Evolutionary conservation across 2,113 vertebrate genomes (phyloP), one percentile per base, ranked within the genome.

Genomic region (Nesoenas mayeri): DNA sequence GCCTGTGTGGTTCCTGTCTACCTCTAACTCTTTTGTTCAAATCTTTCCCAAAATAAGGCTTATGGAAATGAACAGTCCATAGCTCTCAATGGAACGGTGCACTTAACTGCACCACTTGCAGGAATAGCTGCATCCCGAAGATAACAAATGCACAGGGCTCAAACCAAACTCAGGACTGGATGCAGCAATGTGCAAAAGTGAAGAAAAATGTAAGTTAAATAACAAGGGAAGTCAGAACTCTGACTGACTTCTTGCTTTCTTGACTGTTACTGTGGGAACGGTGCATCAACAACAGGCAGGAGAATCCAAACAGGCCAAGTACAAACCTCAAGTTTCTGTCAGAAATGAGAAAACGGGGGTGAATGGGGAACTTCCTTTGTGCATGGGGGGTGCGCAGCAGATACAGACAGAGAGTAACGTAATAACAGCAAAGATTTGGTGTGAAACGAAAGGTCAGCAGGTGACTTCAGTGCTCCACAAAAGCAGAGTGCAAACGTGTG

Each of bases 91-190:
- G 67, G 34, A 75, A 79, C 10, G 8, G 12, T 54, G 44, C 13
- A 40, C 20, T 74, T 65, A 12, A 4, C 28, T 53, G 34, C 32
- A 42, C 5, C 0, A 0, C 38, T 75, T 36, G 32, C 42, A 70
- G 51, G 7, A 79, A 64, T 15, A 56, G 65, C 56, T 78, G 47
- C 31, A 18, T 78, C 74, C 51, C 5, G 1, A 51, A 73, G 26
- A 16, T 9, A 64, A 62, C 24, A 79, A 73, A 91, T 8, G 9
- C 11, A 80, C n/a, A 64, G 44, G 31, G 9, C 57, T 74, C 47
- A 79, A 54, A 79, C 15, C 65, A n/a, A 89, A 47, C 22, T 70
- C 40, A 9, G 29, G 47, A 79, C 67, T 42, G 32, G 26, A 80
- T 20, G 19, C 6, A 83, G 25, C 10, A 38, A 44, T 36, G 20